Evolutionary conservation across 2,113 vertebrate species (phyloP), one percentile per base, ranked within the genome.

Genomic region (Megalops atlanticus): DNA sequence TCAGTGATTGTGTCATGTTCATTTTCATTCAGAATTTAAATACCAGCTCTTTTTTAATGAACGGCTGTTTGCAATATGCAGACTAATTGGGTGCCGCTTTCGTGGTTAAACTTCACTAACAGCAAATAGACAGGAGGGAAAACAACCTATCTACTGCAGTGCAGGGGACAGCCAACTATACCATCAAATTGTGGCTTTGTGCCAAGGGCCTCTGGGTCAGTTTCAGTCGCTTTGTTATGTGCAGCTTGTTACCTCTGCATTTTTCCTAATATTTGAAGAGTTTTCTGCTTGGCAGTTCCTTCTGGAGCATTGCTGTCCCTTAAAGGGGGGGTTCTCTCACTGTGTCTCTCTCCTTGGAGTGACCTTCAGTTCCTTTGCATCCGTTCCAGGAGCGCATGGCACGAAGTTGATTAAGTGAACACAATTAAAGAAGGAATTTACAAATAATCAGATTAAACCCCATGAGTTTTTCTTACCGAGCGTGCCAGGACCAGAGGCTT

Each of bases 1-100:
- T 38, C 31, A 15, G 11, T 71, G 69, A 5, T 35, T 43, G 24
- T 54, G 49, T 54, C n/a, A n/a, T n/a, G n/a, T n/a, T 38, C 15
- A 21, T 52, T 52, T 58, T 58, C 47, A 77, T 77, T 77, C 33
- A 77, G 47, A 77, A 77, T 77, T 36, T 77, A n/a, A n/a, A n/a
- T n/a, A n/a, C 33, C 31, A 54, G 31, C 45, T n/a, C n/a, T n/a
- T n/a, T 45, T 45, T 45, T 45, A 45, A 45, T 45, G 6, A 10
- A 45, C 5, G 24, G 52, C 52, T 16, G 49, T n/a, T n/a, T n/a
- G n/a, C n/a, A n/a, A n/a, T n/a, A n/a, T n/a, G n/a, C n/a, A n/a
- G 21, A 52, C 3, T 52, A 52, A 16, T 52, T 52, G n/a, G 52
- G 18, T 1, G n/a, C 7, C 24, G n/a, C 18, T n/a, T 58, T 8